A percentile compares a stretch with the other conserved stretches of the same genome.
Conservation (phyloP, 2,797 vertebrate species). For the Coccyzus lansbergi region DNA sequence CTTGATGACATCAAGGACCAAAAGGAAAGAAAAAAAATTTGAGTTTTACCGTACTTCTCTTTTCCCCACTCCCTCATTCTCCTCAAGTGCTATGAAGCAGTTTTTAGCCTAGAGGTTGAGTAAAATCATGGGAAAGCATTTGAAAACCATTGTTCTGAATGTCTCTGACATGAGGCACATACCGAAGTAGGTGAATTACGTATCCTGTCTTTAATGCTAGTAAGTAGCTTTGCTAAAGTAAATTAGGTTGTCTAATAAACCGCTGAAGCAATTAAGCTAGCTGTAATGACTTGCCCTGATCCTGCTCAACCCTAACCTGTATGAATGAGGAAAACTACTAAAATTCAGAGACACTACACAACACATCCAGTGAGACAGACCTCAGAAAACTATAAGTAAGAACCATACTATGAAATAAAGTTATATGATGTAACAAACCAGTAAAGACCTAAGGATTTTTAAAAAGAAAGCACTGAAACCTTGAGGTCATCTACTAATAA, state of each 20-base stretch:
- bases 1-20: neutral
- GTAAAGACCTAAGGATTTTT: neutral
- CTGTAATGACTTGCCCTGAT: neutral
- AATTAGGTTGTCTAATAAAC: neutral
- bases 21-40: neutral
- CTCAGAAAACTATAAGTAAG: neutral
- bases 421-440: neutral
- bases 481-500: neutral
- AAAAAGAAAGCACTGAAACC: neutral
- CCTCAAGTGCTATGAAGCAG: neutral
- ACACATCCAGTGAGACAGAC: neutral
- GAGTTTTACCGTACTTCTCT: neutral
- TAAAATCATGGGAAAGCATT: neutral
- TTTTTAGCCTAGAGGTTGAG: neutral
- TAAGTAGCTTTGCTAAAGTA: neutral
- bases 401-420: neutral
- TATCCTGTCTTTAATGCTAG: neutral
- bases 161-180: neutral
- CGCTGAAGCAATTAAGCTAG: neutral
- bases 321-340: neutral
- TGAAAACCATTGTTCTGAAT: neutral
- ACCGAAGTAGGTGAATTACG: neutral
- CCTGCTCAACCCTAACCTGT: neutral
- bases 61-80: neutral
- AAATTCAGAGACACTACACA: neutral